Evolutionary conservation across 2,888 invertebrate species (phyloP), one percentile per base, ranked within the genome.

Genomic region (Xylocampa areola): DNA sequence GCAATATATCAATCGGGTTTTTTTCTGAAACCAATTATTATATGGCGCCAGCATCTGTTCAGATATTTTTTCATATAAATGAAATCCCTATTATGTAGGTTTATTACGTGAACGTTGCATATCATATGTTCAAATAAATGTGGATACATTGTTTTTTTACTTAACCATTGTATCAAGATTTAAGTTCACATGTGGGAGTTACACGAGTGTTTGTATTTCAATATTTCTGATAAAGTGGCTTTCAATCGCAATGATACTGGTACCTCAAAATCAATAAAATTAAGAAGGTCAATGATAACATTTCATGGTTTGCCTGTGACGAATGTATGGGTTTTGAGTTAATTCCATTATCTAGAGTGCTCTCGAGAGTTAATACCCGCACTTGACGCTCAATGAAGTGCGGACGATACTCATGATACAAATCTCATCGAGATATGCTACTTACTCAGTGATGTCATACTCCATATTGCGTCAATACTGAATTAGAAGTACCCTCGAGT

Each of bases 311-410:
- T 76, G 63, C 62, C 69, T 64, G 68, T 81, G 81, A 80, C 77
- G 74, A 77, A 77, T 73, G 73, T 29, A 75, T 82, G 77, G 79
- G 81, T 84, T 87, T 86, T 86, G 79, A 81, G 81, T 76, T 86
- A 86, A 90, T 91, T 85, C 81, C 82, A 89, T 92, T 92, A 93
- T 93, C 91, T 93, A 92, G 83, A 92, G 92, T 92, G 92, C 90
- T 87, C 90, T 91, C 68, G 74, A 89, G 76, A 80, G 82, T 90
- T 91, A 92, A 92, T 92, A 91, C 91, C 86, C 83, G 66, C 85
- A 89, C 91, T 90, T 79, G 81, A 87, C 66, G 72, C 73, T 73
- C 73, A 87, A 82, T 87, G 84, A 77, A 79, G 76, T 77, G 77
- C 33, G 48, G 59, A 52, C 68, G 88, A 86, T 90, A 89, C 85